These are phyloP conservation scores for Pterobdella sp. DNA, from an alignment of 2,888 invertebrate genomes.

Conservation along the genomic window DNA sequence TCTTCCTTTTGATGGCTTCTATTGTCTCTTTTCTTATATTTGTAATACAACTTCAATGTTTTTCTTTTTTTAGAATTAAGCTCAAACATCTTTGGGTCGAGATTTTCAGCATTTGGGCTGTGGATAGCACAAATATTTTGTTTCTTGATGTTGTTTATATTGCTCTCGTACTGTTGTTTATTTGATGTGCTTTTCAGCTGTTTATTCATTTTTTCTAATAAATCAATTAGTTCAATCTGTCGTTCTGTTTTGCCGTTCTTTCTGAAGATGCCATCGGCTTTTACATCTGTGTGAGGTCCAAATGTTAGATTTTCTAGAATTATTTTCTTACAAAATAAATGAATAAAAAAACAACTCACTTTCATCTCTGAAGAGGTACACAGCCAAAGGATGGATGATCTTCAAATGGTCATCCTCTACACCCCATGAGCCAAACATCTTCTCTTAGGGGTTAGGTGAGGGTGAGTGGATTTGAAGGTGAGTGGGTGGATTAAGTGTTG, in stretches of 20 bases:
- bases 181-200: not conserved
- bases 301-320: not conserved
- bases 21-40: not conserved
- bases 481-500: too few relatives aligned
- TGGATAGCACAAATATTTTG: not conserved
- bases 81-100: not conserved
- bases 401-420: not conserved
- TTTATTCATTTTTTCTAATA: not conserved
- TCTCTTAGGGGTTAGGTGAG: not conserved
- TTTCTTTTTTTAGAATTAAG: not conserved
- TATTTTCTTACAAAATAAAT: not conserved
- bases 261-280: slow-evolving; percentile 27
- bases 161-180: not conserved
- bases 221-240: slow-evolving; percentile 25
- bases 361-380: slow-evolving; percentile 5
- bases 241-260: slow-evolving; percentile 28
- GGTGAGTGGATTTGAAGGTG: too few relatives aligned
- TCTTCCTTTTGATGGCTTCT: not conserved
- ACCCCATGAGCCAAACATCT: not conserved
- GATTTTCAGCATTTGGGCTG: not conserved
- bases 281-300: slow-evolving; percentile 3
- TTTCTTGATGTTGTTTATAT: not conserved
- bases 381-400: not conserved
- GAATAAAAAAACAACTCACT: not conserved
- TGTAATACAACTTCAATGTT: not conserved